Percentiles rank a stretch among this genome's conserved stretches.
Conservation (phyloP, 2,888 invertebrate species). For the Spisula subtruncata region DNA sequence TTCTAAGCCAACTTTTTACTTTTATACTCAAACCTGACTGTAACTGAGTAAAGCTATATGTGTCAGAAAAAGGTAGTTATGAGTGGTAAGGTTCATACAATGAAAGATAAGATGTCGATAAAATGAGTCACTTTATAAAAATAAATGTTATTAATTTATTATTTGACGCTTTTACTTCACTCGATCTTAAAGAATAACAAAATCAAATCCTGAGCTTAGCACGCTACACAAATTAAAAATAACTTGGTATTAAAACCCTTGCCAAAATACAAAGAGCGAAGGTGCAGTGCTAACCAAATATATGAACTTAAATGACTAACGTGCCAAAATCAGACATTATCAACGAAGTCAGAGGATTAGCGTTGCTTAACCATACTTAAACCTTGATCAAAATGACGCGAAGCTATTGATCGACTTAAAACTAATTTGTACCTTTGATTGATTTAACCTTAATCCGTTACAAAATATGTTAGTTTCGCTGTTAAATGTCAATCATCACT, state of each 20-base stretch:
- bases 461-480: not conserved
- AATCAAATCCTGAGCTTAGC: not conserved
- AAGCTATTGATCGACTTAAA: not conserved
- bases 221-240: not conserved
- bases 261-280: not conserved
- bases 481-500: not conserved
- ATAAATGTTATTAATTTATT: no score
- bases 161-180: no score
- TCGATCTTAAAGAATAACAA: not conserved
- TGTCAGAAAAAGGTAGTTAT: no score
- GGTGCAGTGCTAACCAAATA: not conserved
- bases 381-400: not conserved
- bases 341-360: constrained; percentile 21
- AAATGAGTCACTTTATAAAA: not conserved
- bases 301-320: not conserved
- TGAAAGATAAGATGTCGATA: not conserved
- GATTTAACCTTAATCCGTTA: not conserved
- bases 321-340: not conserved
- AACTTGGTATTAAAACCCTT: not conserved
- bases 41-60: no score
- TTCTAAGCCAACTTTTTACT: no score
- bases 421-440: not conserved
- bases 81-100: no score
- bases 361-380: not conserved
- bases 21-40: no score